Percentiles rank a stretch among this genome's conserved stretches.
Conservation (phyloP, 2,888 invertebrate species). For the Mayetiola destructor region DNA sequence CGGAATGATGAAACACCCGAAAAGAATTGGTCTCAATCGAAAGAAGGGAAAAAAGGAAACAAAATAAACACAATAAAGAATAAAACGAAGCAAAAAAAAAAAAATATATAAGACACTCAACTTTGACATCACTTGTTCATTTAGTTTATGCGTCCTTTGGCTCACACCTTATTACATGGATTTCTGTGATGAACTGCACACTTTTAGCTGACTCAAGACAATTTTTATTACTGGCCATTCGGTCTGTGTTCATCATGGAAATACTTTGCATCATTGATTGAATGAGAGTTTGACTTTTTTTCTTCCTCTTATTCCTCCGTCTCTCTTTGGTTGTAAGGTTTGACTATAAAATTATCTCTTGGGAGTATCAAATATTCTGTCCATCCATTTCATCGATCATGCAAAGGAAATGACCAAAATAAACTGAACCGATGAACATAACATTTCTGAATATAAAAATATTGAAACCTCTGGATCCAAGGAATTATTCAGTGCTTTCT, state of each 20-base stretch:
- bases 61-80: background rate
- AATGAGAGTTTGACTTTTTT: background rate
- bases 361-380: background rate
- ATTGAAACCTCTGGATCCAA: no score
- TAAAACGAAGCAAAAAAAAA: background rate
- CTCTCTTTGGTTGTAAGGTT: background rate
- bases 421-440: background rate
- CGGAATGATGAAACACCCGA: background rate
- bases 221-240: background rate
- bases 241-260: background rate
- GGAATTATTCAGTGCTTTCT: no score
- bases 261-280: constrained; percentile 4
- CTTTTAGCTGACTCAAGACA: background rate
- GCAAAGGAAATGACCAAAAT: constrained; percentile 2
- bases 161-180: background rate
- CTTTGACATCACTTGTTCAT: constrained; percentile 5
- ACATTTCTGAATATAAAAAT: no score
- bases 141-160: background rate
- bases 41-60: background rate
- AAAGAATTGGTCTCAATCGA: background rate
- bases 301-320: background rate
- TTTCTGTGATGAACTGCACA: constrained; percentile 1
- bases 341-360: constrained; percentile 1
- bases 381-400: constrained; percentile 4
- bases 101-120: background rate